A percentile compares a stretch with the other conserved stretches of the same genome.
Evolutionary conservation across 2,113 vertebrate genomes (phyloP).

Genomic region (Triplophysa dalaica): DNA sequence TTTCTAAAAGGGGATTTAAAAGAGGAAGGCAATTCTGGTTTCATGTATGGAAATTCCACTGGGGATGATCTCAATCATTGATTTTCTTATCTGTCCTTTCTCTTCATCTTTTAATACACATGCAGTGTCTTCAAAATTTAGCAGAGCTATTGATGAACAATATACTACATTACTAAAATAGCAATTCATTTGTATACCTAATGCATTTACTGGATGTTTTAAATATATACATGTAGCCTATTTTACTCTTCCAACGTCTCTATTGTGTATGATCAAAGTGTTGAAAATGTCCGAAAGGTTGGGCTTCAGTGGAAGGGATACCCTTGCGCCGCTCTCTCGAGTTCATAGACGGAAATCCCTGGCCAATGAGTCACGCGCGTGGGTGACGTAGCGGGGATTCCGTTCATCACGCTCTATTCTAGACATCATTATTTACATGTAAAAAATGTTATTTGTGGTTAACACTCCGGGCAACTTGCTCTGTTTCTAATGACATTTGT

Average conservation of each 20-base stretch:
- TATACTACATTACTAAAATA: background rate
- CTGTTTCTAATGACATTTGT: background rate
- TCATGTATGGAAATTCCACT: conserved; percentile 48
- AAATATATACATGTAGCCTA: too few relatives aligned
- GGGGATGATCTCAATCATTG: conserved; percentile 34
- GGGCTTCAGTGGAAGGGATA: conserved; percentile 52
- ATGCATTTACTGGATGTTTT: too few relatives aligned
- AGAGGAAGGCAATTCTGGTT: conserved; percentile 37
- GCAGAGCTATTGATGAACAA: background rate
- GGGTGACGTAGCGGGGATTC: conserved; percentile 73
- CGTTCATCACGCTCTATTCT: conserved; percentile 53
- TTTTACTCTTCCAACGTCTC: too few relatives aligned
- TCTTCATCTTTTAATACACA: conserved; percentile 21
- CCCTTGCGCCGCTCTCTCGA: conserved; percentile 49
- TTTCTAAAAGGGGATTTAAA: conserved; percentile 35
- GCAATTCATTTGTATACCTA: background rate
- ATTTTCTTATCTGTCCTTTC: conserved; percentile 28
- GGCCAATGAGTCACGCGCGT: conserved; percentile 73
- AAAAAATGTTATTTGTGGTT: background rate
- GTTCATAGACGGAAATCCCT: conserved; percentile 77
- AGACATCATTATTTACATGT: background rate
- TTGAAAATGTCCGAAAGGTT: conserved; percentile 49
- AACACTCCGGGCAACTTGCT: background rate
- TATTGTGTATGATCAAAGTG: too few relatives aligned
- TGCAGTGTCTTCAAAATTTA: conserved; percentile 19